Evolutionary conservation across 2,113 vertebrate species (phyloP).

Genomic region (Phasianus colchicus): DNA sequence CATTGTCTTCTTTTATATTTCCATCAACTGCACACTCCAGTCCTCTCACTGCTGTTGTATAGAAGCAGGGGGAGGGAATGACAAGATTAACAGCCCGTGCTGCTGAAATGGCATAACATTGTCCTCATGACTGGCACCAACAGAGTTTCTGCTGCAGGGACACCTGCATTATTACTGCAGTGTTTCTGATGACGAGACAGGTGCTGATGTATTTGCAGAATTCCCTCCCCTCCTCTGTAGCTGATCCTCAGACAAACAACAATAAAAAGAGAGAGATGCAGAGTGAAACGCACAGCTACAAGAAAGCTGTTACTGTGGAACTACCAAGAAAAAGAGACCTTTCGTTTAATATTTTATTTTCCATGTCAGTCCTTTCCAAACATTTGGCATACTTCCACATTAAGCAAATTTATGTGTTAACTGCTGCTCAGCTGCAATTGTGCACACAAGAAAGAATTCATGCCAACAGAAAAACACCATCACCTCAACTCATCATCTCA

Average conservation of each 20-base stretch:
- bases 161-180: slow-evolving; percentile 61
- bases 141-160: slow-evolving; percentile 31
- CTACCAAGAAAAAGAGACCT: neutral
- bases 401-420: neutral
- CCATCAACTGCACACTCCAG: neutral
- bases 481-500: neutral
- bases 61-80: neutral
- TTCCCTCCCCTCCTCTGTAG: neutral
- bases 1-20: neutral
- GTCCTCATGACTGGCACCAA: neutral
- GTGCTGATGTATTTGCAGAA: slow-evolving; percentile 14
- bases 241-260: neutral
- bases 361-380: neutral
- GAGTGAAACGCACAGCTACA: neutral
- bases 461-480: neutral
- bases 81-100: neutral
- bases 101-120: slow-evolving; percentile 10
- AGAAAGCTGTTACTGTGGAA: neutral
- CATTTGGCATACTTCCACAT: neutral
- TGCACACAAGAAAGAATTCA: neutral
- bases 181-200: slow-evolving; percentile 11
- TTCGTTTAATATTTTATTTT: neutral
- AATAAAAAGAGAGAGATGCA: neutral
- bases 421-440: neutral
- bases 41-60: neutral